These are phyloP conservation scores for Dolichomitus sp. DNA, from an alignment of 2,888 invertebrate species.

Conservation along the genomic window DNA sequence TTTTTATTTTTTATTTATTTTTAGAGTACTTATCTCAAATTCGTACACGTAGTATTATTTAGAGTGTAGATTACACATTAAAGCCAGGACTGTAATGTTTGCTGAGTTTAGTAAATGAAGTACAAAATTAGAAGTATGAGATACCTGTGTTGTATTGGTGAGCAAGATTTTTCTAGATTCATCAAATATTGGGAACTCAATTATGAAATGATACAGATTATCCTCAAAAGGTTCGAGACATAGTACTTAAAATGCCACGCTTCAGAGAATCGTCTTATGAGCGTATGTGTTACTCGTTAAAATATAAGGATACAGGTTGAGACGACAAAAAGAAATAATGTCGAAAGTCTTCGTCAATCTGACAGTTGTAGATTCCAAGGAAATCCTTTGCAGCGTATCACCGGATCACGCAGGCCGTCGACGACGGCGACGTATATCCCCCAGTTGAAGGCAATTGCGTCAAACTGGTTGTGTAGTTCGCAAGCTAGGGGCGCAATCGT, in stretches of 20 bases:
- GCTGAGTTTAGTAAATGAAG: too few species aligned
- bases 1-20: too few species aligned
- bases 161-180: too few species aligned
- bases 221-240: too few species aligned
- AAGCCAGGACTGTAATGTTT: too few species aligned
- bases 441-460: slow-evolving; percentile 58
- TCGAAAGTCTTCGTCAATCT: slow-evolving; percentile 15
- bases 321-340: neutral
- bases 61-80: too few species aligned
- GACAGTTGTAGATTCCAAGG: neutral
- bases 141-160: too few species aligned
- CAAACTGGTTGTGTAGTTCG: slow-evolving; percentile 38
- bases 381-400: neutral
- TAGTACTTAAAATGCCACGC: neutral
- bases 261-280: neutral
- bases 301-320: neutral
- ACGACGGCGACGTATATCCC: slow-evolving; percentile 38
- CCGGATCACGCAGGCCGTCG: neutral
- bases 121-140: too few species aligned
- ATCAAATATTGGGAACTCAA: too few species aligned
- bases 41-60: too few species aligned
- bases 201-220: too few species aligned
- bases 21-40: too few species aligned
- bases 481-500: slow-evolving; percentile 42
- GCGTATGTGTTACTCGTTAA: neutral